Percentiles rank a stretch among this genome's conserved stretches.
phyloP scores from a whole-genome alignment of 1,140 invertebrate species.

The Aphelinus atriplicis region DNA sequence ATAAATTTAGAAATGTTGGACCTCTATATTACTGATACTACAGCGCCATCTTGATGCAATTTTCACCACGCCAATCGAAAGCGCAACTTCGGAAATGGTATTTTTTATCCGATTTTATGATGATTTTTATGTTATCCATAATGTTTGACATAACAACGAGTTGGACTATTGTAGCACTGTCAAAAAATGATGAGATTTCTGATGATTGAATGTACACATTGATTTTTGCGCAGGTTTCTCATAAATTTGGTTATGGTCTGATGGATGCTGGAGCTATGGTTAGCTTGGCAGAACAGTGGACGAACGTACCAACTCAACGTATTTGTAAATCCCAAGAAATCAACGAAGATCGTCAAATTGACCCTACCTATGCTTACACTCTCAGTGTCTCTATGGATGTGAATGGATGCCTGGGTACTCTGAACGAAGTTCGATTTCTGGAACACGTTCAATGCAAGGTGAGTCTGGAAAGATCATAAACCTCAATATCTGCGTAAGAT shows the following conservation, averaged over 20 bases:
- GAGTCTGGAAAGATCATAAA: constrained; percentile 25
- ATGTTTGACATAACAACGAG: no score
- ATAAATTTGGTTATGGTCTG: constrained; percentile 97
- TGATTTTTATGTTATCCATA: no score
- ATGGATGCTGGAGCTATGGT: constrained; percentile 98
- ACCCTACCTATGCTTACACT: constrained; percentile 75
- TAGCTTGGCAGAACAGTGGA: constrained; percentile 90
- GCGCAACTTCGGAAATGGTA: no score
- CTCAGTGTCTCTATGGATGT: constrained; percentile 84
- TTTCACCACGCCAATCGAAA: no score
- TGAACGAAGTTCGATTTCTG: constrained; percentile 88
- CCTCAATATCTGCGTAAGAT: no score
- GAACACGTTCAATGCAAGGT: constrained; percentile 94
- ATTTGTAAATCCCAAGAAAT: constrained; percentile 94
- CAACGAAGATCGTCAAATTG: constrained; percentile 82
- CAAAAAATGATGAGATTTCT: no score
- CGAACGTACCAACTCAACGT: constrained; percentile 92
- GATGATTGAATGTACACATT: no score
- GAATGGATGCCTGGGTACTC: constrained; percentile 83
- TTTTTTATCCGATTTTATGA: no score
- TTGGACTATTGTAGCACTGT: no score
- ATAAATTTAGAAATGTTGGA: no score
- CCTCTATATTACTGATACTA: no score
- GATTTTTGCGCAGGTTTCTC: constrained; percentile 72
- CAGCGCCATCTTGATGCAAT: no score